A percentile compares a stretch with the other conserved stretches of the same genome.
Evolutionary conservation across 2,113 vertebrate species (phyloP).

Genomic region (Theropithecus gelada): DNA sequence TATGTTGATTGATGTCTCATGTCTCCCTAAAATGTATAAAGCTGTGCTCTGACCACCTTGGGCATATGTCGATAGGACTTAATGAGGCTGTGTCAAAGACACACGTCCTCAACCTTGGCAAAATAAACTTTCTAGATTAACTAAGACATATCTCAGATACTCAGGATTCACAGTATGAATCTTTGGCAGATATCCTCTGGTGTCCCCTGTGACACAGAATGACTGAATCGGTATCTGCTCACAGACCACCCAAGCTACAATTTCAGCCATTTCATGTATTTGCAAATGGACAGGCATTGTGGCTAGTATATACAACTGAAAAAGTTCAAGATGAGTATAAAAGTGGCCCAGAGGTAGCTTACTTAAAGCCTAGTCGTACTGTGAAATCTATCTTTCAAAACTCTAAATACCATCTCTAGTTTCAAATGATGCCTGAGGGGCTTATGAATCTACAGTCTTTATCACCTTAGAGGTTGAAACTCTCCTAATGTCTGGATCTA

Average conservation of each 20-base stretch:
- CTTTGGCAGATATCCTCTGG: not conserved
- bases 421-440: conserved; percentile 58
- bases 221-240: not conserved
- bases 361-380: conserved; percentile 4
- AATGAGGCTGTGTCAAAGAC: too few species aligned
- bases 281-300: not conserved
- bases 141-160: too few species aligned
- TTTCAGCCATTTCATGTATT: not conserved
- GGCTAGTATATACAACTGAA: not conserved
- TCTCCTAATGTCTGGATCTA: conserved; percentile 56
- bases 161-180: not conserved
- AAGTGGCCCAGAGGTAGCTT: conserved; percentile 13
- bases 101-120: too few species aligned
- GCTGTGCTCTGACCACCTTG: too few species aligned
- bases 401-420: conserved; percentile 48
- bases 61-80: too few species aligned
- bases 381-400: conserved; percentile 66
- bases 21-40: too few species aligned
- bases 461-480: conserved; percentile 65
- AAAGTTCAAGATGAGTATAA: not conserved
- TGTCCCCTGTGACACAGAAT: not conserved
- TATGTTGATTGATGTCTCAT: too few species aligned
- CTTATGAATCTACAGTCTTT: conserved; percentile 59
- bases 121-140: too few species aligned
- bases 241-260: not conserved